Conservation (phyloP, 2,888 invertebrate species). For the Helobdella robusta region DNA sequence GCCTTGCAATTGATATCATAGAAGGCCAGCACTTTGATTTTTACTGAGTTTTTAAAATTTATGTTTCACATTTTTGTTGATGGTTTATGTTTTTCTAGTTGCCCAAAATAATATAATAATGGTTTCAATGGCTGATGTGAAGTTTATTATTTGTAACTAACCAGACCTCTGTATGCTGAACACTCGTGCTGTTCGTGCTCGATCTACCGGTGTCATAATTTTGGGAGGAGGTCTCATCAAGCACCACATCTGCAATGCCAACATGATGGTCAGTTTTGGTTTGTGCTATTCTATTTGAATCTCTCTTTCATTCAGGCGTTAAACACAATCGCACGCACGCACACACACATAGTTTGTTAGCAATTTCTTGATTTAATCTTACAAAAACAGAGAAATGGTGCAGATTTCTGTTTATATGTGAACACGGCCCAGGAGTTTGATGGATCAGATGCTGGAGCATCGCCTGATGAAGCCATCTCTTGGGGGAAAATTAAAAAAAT, state of each 20-base stretch:
- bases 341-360: too few species aligned
- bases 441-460: slow-evolving; percentile 89
- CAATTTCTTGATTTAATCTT: too few species aligned
- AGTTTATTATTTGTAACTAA: neutral
- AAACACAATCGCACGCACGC: too few species aligned
- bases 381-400: slow-evolving; percentile 79
- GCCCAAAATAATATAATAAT: too few species aligned
- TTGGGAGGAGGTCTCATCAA: slow-evolving; percentile 93
- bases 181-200: slow-evolving; percentile 82
- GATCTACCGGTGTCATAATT: slow-evolving; percentile 89
- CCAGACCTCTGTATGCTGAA: slow-evolving; percentile 77
- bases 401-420: slow-evolving; percentile 85
- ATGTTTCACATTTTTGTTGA: neutral
- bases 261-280: slow-evolving; percentile 69
- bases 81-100: too few species aligned
- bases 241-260: slow-evolving; percentile 98
- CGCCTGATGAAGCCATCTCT: slow-evolving; percentile 94
- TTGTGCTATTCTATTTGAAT: neutral
- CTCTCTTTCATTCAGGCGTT: too few species aligned
- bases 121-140: too few species aligned
- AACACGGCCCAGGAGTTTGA: slow-evolving; percentile 94
- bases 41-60: neutral
- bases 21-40: slow-evolving; percentile 58
- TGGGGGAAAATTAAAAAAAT: slow-evolving; percentile 93
- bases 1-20: slow-evolving; percentile 81